Conservation (phyloP, 2,888 invertebrate species). For the Spisula subtruncata region DNA sequence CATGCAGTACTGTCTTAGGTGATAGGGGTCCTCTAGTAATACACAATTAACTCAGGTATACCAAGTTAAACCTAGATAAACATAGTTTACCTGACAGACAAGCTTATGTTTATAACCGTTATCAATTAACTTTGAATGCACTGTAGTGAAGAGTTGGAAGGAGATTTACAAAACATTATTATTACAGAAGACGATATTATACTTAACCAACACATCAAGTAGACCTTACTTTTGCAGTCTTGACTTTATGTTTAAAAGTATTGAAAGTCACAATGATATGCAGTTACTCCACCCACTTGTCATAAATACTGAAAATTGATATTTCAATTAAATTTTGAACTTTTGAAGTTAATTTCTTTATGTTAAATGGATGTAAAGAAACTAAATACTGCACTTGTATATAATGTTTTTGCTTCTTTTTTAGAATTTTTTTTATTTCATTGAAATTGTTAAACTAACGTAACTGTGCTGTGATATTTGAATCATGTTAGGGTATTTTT, state of each 20-base stretch:
- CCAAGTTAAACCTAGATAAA: no score
- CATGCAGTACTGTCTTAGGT: no score
- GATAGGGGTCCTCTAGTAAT: no score
- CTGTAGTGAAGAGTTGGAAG: neutral
- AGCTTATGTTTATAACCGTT: no score
- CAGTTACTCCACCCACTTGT: neutral
- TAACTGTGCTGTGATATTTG: neutral
- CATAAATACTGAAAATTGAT: slow-evolving; percentile 15
- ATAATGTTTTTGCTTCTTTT: neutral
- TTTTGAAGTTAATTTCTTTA: slow-evolving; percentile 18
- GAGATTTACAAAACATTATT: neutral
- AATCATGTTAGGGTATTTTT: neutral
- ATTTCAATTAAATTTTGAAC: slow-evolving; percentile 24
- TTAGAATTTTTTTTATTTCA: no score
- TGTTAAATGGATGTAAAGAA: slow-evolving; percentile 9
- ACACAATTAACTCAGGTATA: no score
- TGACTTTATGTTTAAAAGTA: neutral
- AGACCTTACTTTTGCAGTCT: neutral
- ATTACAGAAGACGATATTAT: no score
- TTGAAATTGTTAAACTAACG: neutral
- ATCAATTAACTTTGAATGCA: no score
- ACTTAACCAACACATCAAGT: neutral
- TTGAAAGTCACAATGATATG: neutral
- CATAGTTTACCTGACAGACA: no score
- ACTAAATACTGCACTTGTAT: neutral